Conservation (phyloP, 2,888 invertebrate species). For the Stenotaenia linearis region DNA sequence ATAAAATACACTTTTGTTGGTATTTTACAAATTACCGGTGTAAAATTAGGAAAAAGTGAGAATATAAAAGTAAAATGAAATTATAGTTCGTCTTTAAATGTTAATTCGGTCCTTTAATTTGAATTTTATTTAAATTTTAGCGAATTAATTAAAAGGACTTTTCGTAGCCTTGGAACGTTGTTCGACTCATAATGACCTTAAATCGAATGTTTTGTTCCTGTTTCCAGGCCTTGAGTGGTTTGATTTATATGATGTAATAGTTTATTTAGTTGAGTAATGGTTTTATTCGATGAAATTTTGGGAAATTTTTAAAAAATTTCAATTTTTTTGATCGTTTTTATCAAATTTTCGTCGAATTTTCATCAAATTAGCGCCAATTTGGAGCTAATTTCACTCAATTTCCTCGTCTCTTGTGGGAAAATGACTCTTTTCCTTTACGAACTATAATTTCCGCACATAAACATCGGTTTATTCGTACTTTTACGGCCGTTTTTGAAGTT, state of each 20-base stretch:
- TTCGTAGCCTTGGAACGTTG: not conserved
- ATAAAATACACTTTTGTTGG: not conserved
- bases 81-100: too few species aligned
- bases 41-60: too few species aligned
- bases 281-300: not conserved
- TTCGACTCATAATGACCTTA: not conserved
- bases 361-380: not conserved
- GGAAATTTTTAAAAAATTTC: not conserved
- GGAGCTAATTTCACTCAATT: not conserved
- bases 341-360: not conserved
- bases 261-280: not conserved
- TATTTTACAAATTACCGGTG: too few species aligned
- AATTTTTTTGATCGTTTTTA: not conserved
- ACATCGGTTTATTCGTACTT: too few species aligned
- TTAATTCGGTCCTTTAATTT: too few species aligned
- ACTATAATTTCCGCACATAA: not conserved
- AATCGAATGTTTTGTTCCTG: not conserved
- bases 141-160: not conserved
- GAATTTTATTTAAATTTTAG: too few species aligned
- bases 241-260: not conserved
- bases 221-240: not conserved
- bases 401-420: not conserved
- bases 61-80: too few species aligned
- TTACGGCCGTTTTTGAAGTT: not conserved
- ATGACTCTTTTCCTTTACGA: not conserved